Evolutionary conservation across 1,140 invertebrate genomes (phyloP).

Genomic region (Lordiphosa mommai): DNA sequence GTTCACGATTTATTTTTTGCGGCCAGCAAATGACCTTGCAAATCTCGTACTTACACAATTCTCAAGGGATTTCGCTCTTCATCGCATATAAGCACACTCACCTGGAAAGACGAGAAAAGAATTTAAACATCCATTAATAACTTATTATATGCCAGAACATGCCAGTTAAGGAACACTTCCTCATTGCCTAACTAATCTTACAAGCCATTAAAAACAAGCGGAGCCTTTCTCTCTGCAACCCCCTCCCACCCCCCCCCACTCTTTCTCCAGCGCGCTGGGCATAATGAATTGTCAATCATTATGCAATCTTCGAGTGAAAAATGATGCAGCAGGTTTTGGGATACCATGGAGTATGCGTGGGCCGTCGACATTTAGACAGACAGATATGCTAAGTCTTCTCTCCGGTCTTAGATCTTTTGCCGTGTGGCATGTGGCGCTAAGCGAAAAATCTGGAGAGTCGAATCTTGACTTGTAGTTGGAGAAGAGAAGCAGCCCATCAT

Average conservation of each 20-base stretch:
- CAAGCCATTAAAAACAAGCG: slow-evolving; percentile 46
- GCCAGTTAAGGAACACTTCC: slow-evolving; percentile 45
- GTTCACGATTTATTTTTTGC: slow-evolving; percentile 50
- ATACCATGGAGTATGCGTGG: slow-evolving; percentile 44
- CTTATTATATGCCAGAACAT: slow-evolving; percentile 26
- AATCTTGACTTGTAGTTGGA: slow-evolving; percentile 12
- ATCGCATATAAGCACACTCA: slow-evolving; percentile 17
- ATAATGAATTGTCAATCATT: slow-evolving; percentile 77
- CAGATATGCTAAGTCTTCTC: slow-evolving; percentile 25
- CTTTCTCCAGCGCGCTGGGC: slow-evolving; percentile 14
- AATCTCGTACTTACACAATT: slow-evolving; percentile 28
- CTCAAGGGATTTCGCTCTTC: slow-evolving; percentile 1
- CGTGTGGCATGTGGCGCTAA: slow-evolving; percentile 69
- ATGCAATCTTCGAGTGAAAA: slow-evolving; percentile 73
- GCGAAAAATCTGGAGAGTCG: slow-evolving; percentile 28
- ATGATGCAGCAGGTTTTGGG: slow-evolving; percentile 62
- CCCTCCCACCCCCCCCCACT: too few relatives aligned
- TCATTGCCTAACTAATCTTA: slow-evolving; percentile 54
- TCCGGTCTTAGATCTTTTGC: slow-evolving; percentile 64
- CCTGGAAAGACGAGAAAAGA: slow-evolving; percentile 33
- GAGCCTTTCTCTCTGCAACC: slow-evolving; percentile 1
- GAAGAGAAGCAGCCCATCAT: slow-evolving; percentile 36
- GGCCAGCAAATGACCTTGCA: slow-evolving; percentile 32
- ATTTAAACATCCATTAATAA: slow-evolving; percentile 51
- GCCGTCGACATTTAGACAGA: slow-evolving; percentile 59